phyloP scores from a whole-genome alignment of 2,113 vertebrate genomes.

The Polypterus bichir region DNA sequence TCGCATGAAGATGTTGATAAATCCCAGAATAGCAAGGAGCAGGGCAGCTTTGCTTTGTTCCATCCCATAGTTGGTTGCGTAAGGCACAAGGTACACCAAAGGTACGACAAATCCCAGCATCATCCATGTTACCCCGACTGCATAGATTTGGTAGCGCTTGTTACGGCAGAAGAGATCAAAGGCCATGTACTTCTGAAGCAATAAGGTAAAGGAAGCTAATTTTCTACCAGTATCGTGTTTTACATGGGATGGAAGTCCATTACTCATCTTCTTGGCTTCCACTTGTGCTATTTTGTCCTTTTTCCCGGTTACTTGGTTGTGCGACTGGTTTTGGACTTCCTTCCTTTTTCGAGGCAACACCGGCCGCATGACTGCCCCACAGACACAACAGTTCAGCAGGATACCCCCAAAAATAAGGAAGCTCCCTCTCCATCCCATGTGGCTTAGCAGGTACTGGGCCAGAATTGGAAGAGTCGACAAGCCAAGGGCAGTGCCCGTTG shows the following conservation, averaged over 20 bases:
- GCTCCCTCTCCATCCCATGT: conserved; percentile 79
- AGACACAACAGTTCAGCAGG: conserved; percentile 76
- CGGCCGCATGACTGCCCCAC: conserved; percentile 79
- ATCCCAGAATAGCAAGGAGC: conserved; percentile 68
- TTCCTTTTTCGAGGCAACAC: conserved; percentile 27
- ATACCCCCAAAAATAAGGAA: conserved; percentile 77
- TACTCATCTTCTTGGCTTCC: conserved; percentile 23
- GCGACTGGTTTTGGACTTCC: conserved; percentile 2
- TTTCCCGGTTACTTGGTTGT: not conserved
- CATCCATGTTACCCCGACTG: conserved; percentile 67
- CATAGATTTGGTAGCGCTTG: conserved; percentile 52
- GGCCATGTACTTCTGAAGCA: conserved; percentile 62
- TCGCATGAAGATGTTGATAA: conserved; percentile 76
- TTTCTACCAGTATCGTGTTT: conserved; percentile 7
- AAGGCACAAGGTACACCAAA: conserved; percentile 74
- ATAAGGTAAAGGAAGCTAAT: conserved; percentile 16
- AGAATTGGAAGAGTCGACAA: conserved; percentile 65
- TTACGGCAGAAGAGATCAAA: conserved; percentile 74
- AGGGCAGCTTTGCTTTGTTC: conserved; percentile 58
- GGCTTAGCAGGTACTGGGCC: conserved; percentile 63
- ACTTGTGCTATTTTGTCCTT: not conserved
- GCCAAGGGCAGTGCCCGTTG: conserved; percentile 69
- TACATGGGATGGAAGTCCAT: conserved; percentile 7
- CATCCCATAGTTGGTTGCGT: conserved; percentile 52
- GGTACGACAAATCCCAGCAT: conserved; percentile 74